A percentile compares a stretch with the other conserved stretches of the same genome.
phyloP scores from a whole-genome alignment of 2,888 invertebrate genomes.

The Reticulitermes lucifugus region DNA sequence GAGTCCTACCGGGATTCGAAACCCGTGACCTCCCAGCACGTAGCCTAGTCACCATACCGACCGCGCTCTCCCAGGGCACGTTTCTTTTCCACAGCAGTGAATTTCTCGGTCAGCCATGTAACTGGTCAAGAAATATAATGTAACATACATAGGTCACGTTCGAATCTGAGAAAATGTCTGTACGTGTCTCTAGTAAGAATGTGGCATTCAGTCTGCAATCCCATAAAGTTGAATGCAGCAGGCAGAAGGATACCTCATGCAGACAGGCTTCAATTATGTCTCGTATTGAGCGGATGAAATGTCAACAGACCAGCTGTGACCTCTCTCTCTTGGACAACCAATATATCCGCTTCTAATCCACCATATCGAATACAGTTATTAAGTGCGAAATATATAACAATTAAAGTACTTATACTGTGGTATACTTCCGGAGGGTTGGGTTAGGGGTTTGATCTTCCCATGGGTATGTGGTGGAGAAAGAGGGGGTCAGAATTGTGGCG shows the following conservation, averaged over 20 bases:
- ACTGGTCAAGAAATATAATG: no score
- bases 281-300: neutral
- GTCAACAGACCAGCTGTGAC: neutral
- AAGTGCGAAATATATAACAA: conserved; percentile 35
- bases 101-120: no score
- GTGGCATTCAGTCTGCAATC: no score
- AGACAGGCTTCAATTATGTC: neutral
- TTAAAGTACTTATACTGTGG: conserved; percentile 17
- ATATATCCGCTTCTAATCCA: neutral
- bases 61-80: no score
- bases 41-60: no score
- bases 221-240: no score
- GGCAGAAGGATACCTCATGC: neutral
- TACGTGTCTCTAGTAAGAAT: no score
- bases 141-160: no score
- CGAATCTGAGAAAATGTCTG: no score
- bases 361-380: neutral
- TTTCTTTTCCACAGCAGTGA: no score
- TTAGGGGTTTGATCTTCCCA: neutral
- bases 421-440: neutral
- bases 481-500: neutral
- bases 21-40: no score
- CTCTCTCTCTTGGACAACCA: neutral
- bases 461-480: neutral
- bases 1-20: no score